Conservation (phyloP, 2,888 invertebrate genomes). For the Microctonus brassicae region DNA sequence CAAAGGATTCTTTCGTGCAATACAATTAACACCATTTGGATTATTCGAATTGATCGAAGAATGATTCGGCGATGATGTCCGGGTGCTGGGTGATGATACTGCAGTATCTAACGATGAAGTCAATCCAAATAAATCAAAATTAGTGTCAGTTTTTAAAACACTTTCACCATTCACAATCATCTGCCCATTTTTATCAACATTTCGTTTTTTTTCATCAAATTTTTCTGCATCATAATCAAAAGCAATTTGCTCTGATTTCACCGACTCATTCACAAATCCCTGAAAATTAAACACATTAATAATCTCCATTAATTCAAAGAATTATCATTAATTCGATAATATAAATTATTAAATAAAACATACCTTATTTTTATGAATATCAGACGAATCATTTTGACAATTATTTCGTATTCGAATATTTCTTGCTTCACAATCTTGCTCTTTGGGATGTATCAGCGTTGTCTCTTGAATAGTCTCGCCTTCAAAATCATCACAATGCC, state of each 20-base stretch:
- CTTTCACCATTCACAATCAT: slow-evolving; percentile 57
- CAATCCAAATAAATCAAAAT: slow-evolving; percentile 55
- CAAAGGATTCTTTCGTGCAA: slow-evolving; percentile 63
- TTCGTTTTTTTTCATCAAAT: neutral
- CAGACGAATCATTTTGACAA: slow-evolving; percentile 33
- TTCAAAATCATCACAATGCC: slow-evolving; percentile 51
- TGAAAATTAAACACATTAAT: neutral
- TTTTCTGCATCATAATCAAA: neutral
- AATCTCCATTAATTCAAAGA: neutral
- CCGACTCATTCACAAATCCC: neutral
- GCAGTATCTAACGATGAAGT: slow-evolving; percentile 53
- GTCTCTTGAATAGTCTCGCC: slow-evolving; percentile 50
- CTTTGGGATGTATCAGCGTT: slow-evolving; percentile 45
- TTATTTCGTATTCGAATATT: slow-evolving; percentile 34
- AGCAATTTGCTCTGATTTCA: neutral
- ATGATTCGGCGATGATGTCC: slow-evolving; percentile 62
- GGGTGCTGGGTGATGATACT: slow-evolving; percentile 62
- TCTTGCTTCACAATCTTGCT: slow-evolving; percentile 39
- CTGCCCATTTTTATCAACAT: too few relatives aligned
- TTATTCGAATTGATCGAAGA: slow-evolving; percentile 47
- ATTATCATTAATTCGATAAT: neutral
- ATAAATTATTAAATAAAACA: neutral
- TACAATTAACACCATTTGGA: slow-evolving; percentile 60
- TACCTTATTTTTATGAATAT: slow-evolving; percentile 40
- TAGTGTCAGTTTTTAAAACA: slow-evolving; percentile 58